Conservation (phyloP, 1,140 invertebrate genomes). For the Pogonognathellus flavescens region DNA sequence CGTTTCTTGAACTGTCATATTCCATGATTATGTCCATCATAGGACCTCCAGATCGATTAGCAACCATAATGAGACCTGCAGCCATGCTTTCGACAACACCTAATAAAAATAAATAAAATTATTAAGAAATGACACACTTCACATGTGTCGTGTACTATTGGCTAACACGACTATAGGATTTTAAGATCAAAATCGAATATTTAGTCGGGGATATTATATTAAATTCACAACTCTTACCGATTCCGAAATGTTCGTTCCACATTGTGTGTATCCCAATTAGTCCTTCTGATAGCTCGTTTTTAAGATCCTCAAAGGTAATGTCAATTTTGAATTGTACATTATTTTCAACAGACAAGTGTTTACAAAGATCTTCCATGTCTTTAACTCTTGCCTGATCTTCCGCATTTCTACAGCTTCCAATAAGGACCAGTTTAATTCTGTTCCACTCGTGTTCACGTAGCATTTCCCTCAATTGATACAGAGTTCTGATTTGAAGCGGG, state of each 20-base stretch:
- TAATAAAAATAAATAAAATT: slow-evolving; percentile 68
- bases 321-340: slow-evolving; percentile 90
- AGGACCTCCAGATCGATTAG: slow-evolving; percentile 95
- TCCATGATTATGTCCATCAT: slow-evolving; percentile 91
- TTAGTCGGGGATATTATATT: no score
- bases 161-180: no score
- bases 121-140: no score
- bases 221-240: slow-evolving; percentile 80
- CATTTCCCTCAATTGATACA: slow-evolving; percentile 82
- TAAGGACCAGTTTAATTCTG: slow-evolving; percentile 81
- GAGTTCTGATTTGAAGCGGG: slow-evolving; percentile 87
- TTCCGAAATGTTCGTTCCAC: slow-evolving; percentile 99
- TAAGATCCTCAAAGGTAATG: slow-evolving; percentile 84
- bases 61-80: slow-evolving; percentile 94
- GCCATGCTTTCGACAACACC: slow-evolving; percentile 98
- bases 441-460: slow-evolving; percentile 79
- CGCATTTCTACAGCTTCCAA: slow-evolving; percentile 90
- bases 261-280: slow-evolving; percentile 95
- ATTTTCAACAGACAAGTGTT: slow-evolving; percentile 85
- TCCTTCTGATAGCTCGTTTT: slow-evolving; percentile 80
- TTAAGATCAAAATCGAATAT: no score
- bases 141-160: no score
- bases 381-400: slow-evolving; percentile 87
- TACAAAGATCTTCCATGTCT: slow-evolving; percentile 84
- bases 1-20: slow-evolving; percentile 77